Conservation (phyloP, 2,113 vertebrate genomes). For the Myocastor coypus region DNA sequence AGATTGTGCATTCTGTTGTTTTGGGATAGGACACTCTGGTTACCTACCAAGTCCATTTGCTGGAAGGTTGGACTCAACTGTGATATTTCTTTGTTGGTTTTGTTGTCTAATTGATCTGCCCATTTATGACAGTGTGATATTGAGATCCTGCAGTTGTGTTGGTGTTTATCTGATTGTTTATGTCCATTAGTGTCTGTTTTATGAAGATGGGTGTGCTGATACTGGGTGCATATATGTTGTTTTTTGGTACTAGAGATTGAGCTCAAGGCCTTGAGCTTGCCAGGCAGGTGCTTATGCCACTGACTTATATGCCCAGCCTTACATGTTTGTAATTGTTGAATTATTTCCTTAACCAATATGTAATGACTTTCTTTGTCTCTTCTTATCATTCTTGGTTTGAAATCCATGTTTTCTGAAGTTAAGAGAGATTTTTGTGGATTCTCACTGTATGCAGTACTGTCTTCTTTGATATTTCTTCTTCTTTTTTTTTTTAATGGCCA, state of each 20-base stretch:
- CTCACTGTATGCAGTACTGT: not conserved
- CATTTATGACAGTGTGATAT: not conserved
- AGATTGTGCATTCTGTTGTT: not conserved
- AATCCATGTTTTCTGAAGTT: not conserved
- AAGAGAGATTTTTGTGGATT: not conserved
- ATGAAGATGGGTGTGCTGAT: not conserved
- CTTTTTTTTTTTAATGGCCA: too few species aligned
- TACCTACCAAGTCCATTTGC: not conserved
- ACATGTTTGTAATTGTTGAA: not conserved
- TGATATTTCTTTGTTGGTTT: not conserved
- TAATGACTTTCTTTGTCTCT: not conserved
- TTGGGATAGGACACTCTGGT: not conserved
- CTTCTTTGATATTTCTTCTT: not conserved
- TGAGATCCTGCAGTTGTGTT: not conserved
- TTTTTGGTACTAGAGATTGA: too few species aligned
- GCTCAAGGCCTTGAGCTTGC: too few species aligned
- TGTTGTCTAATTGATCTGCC: not conserved
- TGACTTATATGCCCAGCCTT: too few species aligned
- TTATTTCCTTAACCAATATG: not conserved
- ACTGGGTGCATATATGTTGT: not conserved
- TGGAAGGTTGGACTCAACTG: not conserved
- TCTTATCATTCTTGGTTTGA: not conserved
- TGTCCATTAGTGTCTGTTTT: not conserved
- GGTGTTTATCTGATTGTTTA: not conserved
- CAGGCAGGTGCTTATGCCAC: too few species aligned